These are phyloP conservation scores for Paraescarpia echinospica DNA, from an alignment of 1,140 invertebrate species.

Conservation along the genomic window DNA sequence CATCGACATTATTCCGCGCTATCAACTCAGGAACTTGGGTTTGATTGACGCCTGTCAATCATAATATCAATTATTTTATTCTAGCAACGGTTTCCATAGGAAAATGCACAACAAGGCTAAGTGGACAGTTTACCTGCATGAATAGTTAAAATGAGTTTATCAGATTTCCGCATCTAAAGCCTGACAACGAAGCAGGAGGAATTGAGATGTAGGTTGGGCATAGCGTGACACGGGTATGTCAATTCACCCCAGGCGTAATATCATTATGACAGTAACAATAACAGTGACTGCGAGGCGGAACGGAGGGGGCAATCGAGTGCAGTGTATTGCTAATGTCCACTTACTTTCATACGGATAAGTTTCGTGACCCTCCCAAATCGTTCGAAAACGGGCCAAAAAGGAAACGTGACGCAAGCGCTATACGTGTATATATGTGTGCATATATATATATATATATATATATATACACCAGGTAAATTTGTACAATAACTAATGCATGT, in stretches of 20 bases:
- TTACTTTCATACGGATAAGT: background rate
- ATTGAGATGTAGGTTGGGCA: background rate
- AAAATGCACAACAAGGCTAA: background rate
- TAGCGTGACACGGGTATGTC: background rate
- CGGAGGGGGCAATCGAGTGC: background rate
- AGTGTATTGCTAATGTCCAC: background rate
- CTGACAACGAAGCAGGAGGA: background rate
- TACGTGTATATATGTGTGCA: too few species aligned
- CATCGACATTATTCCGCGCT: background rate
- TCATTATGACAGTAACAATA: background rate
- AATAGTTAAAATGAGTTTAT: background rate
- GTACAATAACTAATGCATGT: too few species aligned
- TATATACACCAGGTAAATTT: too few species aligned
- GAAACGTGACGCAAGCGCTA: background rate
- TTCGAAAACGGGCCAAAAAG: background rate
- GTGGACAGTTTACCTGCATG: background rate
- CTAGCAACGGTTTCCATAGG: background rate
- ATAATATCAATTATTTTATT: background rate
- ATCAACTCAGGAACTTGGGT: background rate
- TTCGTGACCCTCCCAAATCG: background rate
- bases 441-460: too few species aligned
- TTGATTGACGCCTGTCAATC: background rate
- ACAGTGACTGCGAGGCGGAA: background rate
- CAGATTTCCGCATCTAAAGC: background rate
- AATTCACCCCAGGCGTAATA: background rate